A percentile compares a stretch with the other conserved stretches of the same genome.
Conservation (phyloP, 2,113 vertebrate species). For the Zosterops japonicus region DNA sequence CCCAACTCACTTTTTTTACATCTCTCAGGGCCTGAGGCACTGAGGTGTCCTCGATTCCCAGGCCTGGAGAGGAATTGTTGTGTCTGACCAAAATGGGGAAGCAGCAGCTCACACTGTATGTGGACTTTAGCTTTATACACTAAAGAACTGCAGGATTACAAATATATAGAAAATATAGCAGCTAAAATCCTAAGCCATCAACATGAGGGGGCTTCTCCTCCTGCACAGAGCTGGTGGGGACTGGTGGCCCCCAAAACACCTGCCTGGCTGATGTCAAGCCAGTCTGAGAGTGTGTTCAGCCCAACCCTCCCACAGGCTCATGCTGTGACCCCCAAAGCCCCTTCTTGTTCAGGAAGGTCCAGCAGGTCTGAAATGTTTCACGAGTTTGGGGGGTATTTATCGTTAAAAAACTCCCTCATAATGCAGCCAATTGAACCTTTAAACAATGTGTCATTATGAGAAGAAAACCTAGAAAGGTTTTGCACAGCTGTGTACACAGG, state of each 20-base stretch:
- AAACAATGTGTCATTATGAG: not conserved
- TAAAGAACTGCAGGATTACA: not conserved
- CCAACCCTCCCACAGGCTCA: not conserved
- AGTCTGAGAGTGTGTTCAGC: not conserved
- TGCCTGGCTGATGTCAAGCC: not conserved
- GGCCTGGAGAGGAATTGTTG: not conserved
- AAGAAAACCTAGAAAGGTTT: not conserved
- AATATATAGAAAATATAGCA: not conserved
- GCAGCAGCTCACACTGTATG: not conserved
- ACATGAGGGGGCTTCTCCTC: not conserved
- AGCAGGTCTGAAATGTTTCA: not conserved
- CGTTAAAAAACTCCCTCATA: not conserved
- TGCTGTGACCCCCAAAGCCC: not conserved
- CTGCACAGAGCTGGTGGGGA: not conserved
- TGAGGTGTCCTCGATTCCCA: not conserved
- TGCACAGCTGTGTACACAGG: not conserved
- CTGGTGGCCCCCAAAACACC: not conserved
- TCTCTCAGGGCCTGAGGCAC: not conserved
- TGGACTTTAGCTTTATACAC: not conserved
- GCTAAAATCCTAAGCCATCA: not conserved
- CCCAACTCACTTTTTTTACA: not conserved
- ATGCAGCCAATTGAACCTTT: not conserved
- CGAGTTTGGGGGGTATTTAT: not conserved
- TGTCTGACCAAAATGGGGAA: not conserved
- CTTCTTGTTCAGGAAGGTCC: fast-evolving